Evolutionary conservation across 2,797 vertebrate genomes (phyloP).

Genomic region (Hemitrygon akajei): DNA sequence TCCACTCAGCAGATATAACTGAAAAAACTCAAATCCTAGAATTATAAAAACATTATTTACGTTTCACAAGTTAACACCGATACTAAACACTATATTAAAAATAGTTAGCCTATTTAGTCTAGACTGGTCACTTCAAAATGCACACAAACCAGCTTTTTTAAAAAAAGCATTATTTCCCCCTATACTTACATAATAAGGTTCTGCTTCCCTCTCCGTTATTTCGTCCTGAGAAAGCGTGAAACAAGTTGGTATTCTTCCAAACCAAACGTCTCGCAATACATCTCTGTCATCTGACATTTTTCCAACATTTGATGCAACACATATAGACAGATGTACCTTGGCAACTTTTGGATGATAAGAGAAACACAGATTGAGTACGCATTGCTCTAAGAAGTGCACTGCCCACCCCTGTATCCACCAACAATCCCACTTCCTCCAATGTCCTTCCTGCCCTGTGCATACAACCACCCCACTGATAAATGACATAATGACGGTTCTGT

Average conservation of each 20-base stretch:
- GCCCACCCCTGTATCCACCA: neutral
- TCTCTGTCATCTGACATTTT: slow-evolving; percentile 99
- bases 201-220: slow-evolving; percentile 87
- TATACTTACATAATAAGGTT: slow-evolving; percentile 88
- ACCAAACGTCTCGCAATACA: slow-evolving; percentile 95
- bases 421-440: too few species aligned
- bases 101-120: too few species aligned
- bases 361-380: neutral
- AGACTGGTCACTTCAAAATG: too few species aligned
- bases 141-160: neutral
- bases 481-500: neutral
- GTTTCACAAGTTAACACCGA: too few species aligned
- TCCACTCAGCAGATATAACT: too few species aligned
- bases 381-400: neutral
- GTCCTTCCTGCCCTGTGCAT: neutral
- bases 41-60: too few species aligned
- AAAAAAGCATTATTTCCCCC: neutral
- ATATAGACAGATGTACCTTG: slow-evolving; percentile 53
- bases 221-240: slow-evolving; percentile 91
- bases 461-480: neutral
- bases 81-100: too few species aligned
- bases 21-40: too few species aligned
- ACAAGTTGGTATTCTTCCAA: slow-evolving; percentile 89
- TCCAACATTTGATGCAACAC: slow-evolving; percentile 62
- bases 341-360: neutral